Conservation (phyloP, 1,140 invertebrate species). For the Sinella curviseta region DNA sequence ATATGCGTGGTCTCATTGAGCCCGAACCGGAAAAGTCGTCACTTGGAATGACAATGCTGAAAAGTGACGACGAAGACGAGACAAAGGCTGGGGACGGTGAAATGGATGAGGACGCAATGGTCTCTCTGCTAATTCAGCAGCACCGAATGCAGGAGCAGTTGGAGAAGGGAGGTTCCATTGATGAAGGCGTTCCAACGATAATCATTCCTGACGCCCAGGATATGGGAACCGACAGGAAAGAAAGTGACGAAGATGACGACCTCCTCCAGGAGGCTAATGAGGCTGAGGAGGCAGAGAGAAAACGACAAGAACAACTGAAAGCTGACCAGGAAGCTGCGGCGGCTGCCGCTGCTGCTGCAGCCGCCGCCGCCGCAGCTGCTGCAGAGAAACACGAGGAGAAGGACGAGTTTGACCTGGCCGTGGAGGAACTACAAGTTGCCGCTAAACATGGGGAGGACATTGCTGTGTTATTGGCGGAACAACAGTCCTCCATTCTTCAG, state of each 20-base stretch:
- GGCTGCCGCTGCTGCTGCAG: background rate
- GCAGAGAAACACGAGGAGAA: background rate
- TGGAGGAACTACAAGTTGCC: background rate
- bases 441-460: background rate
- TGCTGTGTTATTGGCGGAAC: background rate
- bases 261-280: background rate
- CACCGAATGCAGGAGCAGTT: slow-evolving; percentile 22
- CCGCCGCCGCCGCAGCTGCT: background rate
- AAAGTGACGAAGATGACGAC: slow-evolving; percentile 4
- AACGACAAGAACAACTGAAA: background rate
- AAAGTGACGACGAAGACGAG: background rate
- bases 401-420: slow-evolving; percentile 16
- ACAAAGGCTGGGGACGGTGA: background rate
- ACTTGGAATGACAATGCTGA: background rate
- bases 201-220: background rate
- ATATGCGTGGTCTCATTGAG: slow-evolving; percentile 40
- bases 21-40: background rate
- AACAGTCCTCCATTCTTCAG: background rate
- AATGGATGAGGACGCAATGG: slow-evolving; percentile 3
- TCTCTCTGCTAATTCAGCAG: slow-evolving; percentile 8
- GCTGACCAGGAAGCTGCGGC: slow-evolving; percentile 11
- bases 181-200: slow-evolving; percentile 2
- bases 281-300: background rate
- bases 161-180: background rate
- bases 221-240: background rate